phyloP scores from a whole-genome alignment of 2,888 invertebrate genomes.

The Coelinius sp. region DNA sequence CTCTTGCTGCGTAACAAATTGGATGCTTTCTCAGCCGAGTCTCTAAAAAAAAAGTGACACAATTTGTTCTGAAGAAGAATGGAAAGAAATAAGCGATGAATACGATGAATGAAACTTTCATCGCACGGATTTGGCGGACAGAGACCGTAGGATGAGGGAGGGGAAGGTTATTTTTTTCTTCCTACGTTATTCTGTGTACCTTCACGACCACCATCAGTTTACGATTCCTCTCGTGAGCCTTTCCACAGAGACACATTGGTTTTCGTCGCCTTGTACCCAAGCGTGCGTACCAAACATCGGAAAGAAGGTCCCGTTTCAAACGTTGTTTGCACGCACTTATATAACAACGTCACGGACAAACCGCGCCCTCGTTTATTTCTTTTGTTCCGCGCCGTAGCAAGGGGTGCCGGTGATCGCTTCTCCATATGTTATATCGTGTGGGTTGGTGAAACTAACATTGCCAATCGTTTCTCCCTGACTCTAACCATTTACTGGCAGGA shows the following conservation, averaged over 20 bases:
- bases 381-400: slow-evolving; percentile 66
- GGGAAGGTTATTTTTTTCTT: slow-evolving; percentile 24
- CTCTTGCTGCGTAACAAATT: slow-evolving; percentile 17
- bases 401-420: slow-evolving; percentile 55
- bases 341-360: slow-evolving; percentile 69
- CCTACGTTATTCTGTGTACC: slow-evolving; percentile 15
- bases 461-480: slow-evolving; percentile 14
- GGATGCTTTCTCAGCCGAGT: slow-evolving; percentile 5
- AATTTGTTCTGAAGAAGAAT: slow-evolving; percentile 40
- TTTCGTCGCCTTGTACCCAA: not conserved
- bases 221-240: slow-evolving; percentile 36
- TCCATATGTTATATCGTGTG: slow-evolving; percentile 31
- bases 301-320: slow-evolving; percentile 33
- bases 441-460: slow-evolving; percentile 25
- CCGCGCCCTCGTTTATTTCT: slow-evolving; percentile 68
- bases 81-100: slow-evolving; percentile 11
- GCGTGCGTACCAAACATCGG: not conserved
- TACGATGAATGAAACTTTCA: slow-evolving; percentile 40
- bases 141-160: slow-evolving; percentile 12
- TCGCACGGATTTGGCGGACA: slow-evolving; percentile 42
- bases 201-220: slow-evolving; percentile 20
- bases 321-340: slow-evolving; percentile 64
- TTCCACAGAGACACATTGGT: slow-evolving; percentile 10
- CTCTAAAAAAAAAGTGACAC: slow-evolving; percentile 36
- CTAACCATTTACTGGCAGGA: not conserved